Conservation (phyloP, 2,113 vertebrate species). For the Lutjanus erythropterus region DNA sequence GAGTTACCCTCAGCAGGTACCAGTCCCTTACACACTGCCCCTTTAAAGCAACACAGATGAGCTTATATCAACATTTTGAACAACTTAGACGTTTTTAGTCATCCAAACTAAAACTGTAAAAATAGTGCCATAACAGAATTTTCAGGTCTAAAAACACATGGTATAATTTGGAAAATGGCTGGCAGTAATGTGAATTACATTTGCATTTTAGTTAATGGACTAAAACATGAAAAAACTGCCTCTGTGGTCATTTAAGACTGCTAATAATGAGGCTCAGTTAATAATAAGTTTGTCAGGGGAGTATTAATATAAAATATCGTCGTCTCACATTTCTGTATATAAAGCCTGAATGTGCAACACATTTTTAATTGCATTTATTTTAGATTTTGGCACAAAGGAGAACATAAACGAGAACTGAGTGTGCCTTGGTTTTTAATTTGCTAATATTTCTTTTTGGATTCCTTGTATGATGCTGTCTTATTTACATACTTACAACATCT, state of each 20-base stretch:
- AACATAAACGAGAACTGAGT: neutral
- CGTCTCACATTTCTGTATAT: neutral
- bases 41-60: neutral
- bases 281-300: neutral
- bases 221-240: neutral
- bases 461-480: slow-evolving; percentile 11
- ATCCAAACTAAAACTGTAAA: neutral
- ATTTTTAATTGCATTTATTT: neutral
- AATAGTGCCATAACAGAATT: neutral
- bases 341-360: neutral
- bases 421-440: neutral
- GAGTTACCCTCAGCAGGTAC: too few species aligned
- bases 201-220: neutral
- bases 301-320: neutral
- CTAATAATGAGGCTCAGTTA: neutral
- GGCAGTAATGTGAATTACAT: neutral
- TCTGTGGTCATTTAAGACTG: neutral
- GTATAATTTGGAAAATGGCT: neutral
- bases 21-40: too few species aligned
- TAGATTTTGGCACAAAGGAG: neutral
- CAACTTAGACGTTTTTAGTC: neutral
- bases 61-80: neutral
- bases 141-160: neutral
- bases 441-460: too few species aligned
- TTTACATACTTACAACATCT: slow-evolving; percentile 42